phyloP scores from a whole-genome alignment of 2,113 vertebrate species.

The Aphelocoma coerulescens region DNA sequence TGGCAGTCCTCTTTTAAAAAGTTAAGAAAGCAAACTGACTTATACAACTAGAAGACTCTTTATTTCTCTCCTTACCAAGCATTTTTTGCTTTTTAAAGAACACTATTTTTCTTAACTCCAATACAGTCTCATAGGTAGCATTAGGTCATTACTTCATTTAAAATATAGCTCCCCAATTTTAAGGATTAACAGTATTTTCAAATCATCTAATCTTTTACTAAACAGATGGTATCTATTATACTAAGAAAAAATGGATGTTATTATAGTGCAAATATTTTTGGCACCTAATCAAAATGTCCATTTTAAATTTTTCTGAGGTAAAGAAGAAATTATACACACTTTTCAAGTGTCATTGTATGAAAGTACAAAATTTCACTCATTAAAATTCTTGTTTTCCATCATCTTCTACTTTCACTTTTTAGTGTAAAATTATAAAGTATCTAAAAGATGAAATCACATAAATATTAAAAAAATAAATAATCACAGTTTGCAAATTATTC shows the following conservation, averaged over 20 bases:
- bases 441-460: not conserved
- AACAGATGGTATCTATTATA: not conserved
- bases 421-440: not conserved
- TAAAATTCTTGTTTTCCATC: not conserved
- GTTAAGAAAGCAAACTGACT: not conserved
- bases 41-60: not conserved
- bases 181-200: not conserved
- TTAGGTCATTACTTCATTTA: not conserved
- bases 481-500: not conserved
- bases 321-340: not conserved
- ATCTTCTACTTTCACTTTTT: not conserved
- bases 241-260: not conserved
- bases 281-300: not conserved
- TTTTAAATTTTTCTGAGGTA: not conserved
- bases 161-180: not conserved
- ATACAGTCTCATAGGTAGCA: accelerated
- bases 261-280: not conserved
- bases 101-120: accelerated
- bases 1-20: not conserved
- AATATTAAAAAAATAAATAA: not conserved
- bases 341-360: not conserved
- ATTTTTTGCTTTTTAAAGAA: not conserved
- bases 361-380: not conserved
- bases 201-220: not conserved
- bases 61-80: not conserved